Evolutionary conservation across 2,797 vertebrate genomes (phyloP), one percentile per base, ranked within the genome.

Genomic region (Protonibea diacanthus): DNA sequence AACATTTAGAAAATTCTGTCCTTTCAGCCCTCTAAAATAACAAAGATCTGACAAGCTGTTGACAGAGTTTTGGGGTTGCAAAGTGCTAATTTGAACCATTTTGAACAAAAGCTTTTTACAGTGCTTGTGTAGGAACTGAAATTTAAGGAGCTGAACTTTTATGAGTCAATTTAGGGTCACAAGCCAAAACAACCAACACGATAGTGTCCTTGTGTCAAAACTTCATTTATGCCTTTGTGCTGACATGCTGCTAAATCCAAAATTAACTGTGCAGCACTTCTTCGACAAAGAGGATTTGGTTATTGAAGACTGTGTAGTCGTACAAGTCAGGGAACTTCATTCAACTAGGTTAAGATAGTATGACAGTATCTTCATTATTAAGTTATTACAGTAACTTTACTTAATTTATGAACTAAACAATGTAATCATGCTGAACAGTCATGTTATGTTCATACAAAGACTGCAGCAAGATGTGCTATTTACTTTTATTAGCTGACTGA

Each of bases 1-100:
- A 81, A 61, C 15, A 7, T 29, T 48, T 40, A 48, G 11, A 53
- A 33, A 38, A 38, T 13, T 76, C 55, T 67, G 48, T 23, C 5
- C 20, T 45, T 20, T 18, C 55, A 60, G 38, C 2, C 6, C 6
- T n/a, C 15, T 21, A 20, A 33, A 48, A 10, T 18, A 17, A 70
- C 48, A 25, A 6, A 52, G 21, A 21, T 60, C 23, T 44, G 13
- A 29, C 18, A 64, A 15, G n/a, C 27, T 33, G 48, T 1, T 38
- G 7, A 33, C 51, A 51, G 59, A 42, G 18, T 17, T 44, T 18
- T 13, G 4, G 29, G 14, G 0, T 38, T 18, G 40, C 4, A 72
- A 66, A 29, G 40, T 52, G 47, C 1, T 6, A 3, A 63, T 49
- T 3, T 25, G 17, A 52, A 33, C 11, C 2, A 47, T 13, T 51